Conservation (phyloP, 2,797 vertebrate species). For the Hozukius guyotensis region DNA sequence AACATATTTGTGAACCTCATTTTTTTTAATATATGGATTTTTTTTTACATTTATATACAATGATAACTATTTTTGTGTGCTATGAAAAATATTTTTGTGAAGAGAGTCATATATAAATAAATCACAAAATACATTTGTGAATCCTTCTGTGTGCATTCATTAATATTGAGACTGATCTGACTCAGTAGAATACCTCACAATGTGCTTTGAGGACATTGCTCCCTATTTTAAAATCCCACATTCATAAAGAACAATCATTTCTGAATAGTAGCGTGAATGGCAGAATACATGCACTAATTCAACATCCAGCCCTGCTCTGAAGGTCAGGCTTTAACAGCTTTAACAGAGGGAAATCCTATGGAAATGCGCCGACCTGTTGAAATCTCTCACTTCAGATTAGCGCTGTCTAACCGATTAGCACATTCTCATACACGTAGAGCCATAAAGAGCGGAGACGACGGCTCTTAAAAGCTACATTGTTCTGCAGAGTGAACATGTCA, state of each 20-base stretch:
- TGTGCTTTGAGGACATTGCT: neutral
- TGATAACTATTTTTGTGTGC: no score
- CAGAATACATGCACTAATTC: slow-evolving; percentile 43
- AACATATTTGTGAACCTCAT: no score
- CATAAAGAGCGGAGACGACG: slow-evolving; percentile 42
- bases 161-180: no score
- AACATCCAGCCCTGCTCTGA: slow-evolving; percentile 12
- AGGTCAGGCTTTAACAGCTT: slow-evolving; percentile 54
- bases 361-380: slow-evolving; percentile 58
- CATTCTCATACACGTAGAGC: slow-evolving; percentile 54
- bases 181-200: neutral
- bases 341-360: slow-evolving; percentile 48
- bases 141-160: no score
- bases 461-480: slow-evolving; percentile 80
- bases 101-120: no score
- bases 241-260: slow-evolving; percentile 27
- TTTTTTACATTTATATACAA: no score
- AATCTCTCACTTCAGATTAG: slow-evolving; percentile 71
- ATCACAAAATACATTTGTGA: no score
- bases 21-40: no score
- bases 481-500: slow-evolving; percentile 79
- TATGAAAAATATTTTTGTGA: no score
- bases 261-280: slow-evolving; percentile 20
- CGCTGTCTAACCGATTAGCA: slow-evolving; percentile 58
- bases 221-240: neutral